phyloP scores from a whole-genome alignment of 2,113 vertebrate genomes.

The Tinamus guttatus region DNA sequence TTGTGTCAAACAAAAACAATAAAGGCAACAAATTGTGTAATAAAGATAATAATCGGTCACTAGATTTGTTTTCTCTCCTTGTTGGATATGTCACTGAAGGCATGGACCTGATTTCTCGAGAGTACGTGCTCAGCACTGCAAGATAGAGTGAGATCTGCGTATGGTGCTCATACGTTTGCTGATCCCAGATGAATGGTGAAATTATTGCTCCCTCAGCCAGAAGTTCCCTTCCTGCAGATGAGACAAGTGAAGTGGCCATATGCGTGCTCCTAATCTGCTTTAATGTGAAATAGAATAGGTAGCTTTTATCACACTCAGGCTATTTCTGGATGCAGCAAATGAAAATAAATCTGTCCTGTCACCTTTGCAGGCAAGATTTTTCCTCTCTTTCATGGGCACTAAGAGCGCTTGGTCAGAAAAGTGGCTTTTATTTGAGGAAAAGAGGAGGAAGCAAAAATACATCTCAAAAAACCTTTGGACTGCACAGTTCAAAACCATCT shows the following conservation, averaged over 20 bases:
- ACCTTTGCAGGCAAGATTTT: not conserved
- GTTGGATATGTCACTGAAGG: accelerated
- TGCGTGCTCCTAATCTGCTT: not conserved
- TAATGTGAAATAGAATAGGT: not conserved
- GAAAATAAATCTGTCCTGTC: slow-evolving; percentile 18
- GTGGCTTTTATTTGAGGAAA: not conserved
- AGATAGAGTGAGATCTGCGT: not conserved
- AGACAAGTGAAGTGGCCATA: not conserved
- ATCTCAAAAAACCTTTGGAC: not conserved
- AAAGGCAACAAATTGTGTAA: not conserved
- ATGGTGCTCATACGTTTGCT: not conserved
- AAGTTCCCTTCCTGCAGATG: not conserved
- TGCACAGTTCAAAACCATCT: accelerated
- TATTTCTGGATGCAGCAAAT: not conserved
- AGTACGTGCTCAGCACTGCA: not conserved
- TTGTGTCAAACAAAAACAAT: not conserved
- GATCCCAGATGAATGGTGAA: not conserved
- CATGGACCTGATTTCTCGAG: not conserved
- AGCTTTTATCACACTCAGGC: not conserved
- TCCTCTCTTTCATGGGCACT: not conserved
- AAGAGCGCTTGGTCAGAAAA: not conserved
- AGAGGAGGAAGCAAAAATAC: not conserved
- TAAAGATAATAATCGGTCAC: not conserved
- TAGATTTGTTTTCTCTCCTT: not conserved
- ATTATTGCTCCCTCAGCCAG: not conserved